Percentiles rank a stretch among this genome's conserved stretches.
Conservation (phyloP, 2,113 vertebrate species). For the Heteronetta atricapilla region DNA sequence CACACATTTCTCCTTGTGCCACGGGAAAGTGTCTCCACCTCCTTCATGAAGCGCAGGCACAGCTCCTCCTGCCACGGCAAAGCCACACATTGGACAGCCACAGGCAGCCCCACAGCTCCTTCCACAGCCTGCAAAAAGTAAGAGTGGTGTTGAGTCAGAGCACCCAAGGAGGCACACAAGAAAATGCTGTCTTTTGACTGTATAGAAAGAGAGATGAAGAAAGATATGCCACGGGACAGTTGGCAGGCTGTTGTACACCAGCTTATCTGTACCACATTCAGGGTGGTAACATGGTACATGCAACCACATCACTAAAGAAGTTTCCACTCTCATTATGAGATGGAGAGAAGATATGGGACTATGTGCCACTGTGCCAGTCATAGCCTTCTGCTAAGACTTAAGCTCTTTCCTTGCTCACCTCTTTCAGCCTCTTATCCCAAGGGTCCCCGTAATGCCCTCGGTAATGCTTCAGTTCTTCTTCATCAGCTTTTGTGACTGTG, state of each 20-base stretch:
- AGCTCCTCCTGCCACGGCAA: constrained; percentile 27
- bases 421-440: constrained; percentile 78
- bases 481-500: constrained; percentile 79
- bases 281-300: rapidly evolving
- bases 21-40: not conserved
- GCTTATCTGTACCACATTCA: not conserved
- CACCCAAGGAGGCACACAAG: not conserved
- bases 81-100: not conserved
- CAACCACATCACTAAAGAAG: rapidly evolving
- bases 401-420: constrained; percentile 70
- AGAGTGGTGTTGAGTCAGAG: not conserved
- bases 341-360: not conserved
- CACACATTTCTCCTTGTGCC: not conserved
- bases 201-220: not conserved
- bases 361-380: not conserved
- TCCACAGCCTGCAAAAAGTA: not conserved
- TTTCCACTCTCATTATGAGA: not conserved
- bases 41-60: constrained; percentile 32
- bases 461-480: constrained; percentile 81
- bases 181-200: rapidly evolving
- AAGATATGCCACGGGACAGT: not conserved
- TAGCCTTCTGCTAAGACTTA: not conserved
- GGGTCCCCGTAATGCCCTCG: constrained; percentile 76
- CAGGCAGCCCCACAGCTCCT: not conserved
- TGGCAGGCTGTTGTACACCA: not conserved